A percentile compares a stretch with the other conserved stretches of the same genome.
phyloP scores from a whole-genome alignment of 2,797 vertebrate species.

The Thripadectes ignobilis region DNA sequence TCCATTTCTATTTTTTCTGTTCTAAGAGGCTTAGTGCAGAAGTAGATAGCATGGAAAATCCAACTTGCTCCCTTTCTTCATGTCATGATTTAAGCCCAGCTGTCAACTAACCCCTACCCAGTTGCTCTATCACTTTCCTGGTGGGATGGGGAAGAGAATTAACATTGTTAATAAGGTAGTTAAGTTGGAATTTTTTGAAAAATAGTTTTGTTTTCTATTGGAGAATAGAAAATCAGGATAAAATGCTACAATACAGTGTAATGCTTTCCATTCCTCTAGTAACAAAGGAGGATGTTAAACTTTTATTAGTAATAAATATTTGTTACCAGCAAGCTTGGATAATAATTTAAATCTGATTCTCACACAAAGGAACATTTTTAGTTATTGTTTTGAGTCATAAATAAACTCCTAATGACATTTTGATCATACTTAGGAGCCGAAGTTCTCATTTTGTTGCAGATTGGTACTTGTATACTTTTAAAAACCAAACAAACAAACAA shows the following conservation, averaged over 20 bases:
- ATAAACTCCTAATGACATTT: neutral
- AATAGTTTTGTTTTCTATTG: neutral
- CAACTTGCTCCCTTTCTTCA: neutral
- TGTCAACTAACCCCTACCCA: neutral
- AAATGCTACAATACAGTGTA: neutral
- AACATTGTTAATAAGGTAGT: too few relatives aligned
- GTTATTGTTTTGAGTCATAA: neutral
- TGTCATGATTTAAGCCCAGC: neutral
- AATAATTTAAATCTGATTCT: neutral
- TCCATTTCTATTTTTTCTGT: neutral
- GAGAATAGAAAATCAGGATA: neutral
- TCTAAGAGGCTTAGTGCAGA: neutral
- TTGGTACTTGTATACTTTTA: neutral
- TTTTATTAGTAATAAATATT: neutral
- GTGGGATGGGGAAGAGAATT: neutral
- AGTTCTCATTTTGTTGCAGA: neutral
- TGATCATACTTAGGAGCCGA: neutral
- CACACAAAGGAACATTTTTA: neutral
- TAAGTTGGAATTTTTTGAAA: neutral
- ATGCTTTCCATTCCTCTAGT: neutral
- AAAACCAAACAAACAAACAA: too few relatives aligned
- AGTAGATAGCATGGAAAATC: neutral
- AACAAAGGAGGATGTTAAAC: neutral
- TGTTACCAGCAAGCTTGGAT: neutral
- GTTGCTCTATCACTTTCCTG: rapidly evolving